A percentile compares a stretch with the other conserved stretches of the same genome.
Evolutionary conservation across 1,140 invertebrate species (phyloP).

Genomic region (Anoplophora glabripennis): DNA sequence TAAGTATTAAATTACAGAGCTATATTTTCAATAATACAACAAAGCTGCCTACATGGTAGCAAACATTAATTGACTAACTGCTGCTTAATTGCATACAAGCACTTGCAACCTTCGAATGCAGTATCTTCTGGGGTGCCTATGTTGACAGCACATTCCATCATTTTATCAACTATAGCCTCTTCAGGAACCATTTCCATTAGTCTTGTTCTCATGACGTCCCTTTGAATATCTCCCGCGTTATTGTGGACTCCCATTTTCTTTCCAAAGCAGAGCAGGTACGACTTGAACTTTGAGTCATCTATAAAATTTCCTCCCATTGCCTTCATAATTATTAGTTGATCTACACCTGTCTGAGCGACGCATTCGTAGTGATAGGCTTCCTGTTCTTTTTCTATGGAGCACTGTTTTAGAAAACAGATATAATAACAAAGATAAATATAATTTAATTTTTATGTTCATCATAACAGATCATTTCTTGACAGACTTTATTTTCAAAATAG

Average conservation of each 20-base stretch:
- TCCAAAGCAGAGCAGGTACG: conserved; percentile 5
- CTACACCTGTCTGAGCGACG: conserved; percentile 45
- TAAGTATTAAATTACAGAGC: too few relatives aligned
- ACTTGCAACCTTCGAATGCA: conserved; percentile 15
- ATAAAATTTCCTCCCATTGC: conserved; percentile 46
- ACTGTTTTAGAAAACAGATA: too few relatives aligned
- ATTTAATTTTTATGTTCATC: too few relatives aligned
- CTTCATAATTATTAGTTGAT: conserved; percentile 44
- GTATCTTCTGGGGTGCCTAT: conserved; percentile 20
- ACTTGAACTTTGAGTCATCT: conserved; percentile 30
- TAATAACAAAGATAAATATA: too few relatives aligned
- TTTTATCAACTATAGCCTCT: neutral
- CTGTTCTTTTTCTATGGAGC: too few relatives aligned
- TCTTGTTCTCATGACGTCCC: neutral
- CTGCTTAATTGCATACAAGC: conserved; percentile 8
- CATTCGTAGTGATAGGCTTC: conserved; percentile 44
- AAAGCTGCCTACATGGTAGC: too few relatives aligned
- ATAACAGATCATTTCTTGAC: too few relatives aligned
- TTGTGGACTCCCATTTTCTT: conserved; percentile 2
- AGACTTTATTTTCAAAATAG: too few relatives aligned
- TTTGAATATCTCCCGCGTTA: neutral
- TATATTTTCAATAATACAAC: neutral
- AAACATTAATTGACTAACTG: too few relatives aligned
- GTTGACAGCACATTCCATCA: conserved; percentile 7
- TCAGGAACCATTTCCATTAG: conserved; percentile 3